phyloP scores from a whole-genome alignment of 2,113 vertebrate genomes.

The Prionailurus viverrinus region DNA sequence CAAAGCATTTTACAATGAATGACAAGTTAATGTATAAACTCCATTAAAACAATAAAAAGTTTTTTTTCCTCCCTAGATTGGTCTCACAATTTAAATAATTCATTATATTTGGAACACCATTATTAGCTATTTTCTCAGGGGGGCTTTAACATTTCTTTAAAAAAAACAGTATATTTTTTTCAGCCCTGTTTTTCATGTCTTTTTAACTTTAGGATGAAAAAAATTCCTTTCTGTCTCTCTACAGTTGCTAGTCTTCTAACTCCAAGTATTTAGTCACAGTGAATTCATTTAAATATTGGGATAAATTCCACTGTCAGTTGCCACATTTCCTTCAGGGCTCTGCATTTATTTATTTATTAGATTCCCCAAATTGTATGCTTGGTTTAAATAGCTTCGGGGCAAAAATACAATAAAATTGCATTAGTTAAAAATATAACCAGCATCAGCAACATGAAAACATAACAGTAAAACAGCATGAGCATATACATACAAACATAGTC shows the following conservation, averaged over 20 bases:
- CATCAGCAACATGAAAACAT: constrained; percentile 70
- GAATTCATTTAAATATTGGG: constrained; percentile 68
- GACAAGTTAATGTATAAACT: neutral
- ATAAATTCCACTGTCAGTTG: constrained; percentile 48
- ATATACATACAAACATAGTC: constrained; percentile 59
- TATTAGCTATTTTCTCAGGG: neutral
- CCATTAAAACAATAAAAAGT: neutral
- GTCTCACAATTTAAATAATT: constrained; percentile 39
- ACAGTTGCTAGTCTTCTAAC: constrained; percentile 43
- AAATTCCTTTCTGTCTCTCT: neutral
- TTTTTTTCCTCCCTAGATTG: neutral
- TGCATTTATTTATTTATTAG: constrained; percentile 75
- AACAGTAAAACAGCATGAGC: constrained; percentile 67
- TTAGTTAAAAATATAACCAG: constrained; percentile 79
- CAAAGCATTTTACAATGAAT: neutral
- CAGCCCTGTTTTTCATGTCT: neutral
- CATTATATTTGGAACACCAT: neutral
- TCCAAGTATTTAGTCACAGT: constrained; percentile 45
- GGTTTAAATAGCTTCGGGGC: constrained; percentile 72
- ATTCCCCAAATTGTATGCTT: constrained; percentile 63
- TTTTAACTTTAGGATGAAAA: neutral
- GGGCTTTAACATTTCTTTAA: neutral
- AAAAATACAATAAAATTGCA: constrained; percentile 70
- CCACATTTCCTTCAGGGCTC: constrained; percentile 61
- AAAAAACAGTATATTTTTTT: neutral